Conservation (phyloP, 2,888 invertebrate species). For the Cerastis leucographa region DNA sequence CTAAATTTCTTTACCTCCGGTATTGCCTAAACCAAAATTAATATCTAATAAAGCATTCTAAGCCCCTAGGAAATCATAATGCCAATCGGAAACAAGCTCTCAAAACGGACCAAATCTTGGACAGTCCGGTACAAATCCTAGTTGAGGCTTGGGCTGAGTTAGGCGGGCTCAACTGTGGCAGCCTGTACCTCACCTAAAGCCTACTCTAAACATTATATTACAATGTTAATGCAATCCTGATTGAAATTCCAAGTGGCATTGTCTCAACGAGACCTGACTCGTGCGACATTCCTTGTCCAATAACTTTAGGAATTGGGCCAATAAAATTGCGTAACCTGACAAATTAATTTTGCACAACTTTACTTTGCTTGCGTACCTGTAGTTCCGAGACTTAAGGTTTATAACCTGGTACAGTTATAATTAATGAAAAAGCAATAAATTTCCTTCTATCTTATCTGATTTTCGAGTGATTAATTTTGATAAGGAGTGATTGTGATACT, state of each 20-base stretch:
- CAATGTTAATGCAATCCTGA: conserved; percentile 59
- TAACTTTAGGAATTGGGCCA: conserved; percentile 65
- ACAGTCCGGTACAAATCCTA: conserved; percentile 39
- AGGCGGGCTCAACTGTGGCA: conserved; percentile 1
- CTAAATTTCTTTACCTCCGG: conserved; percentile 26
- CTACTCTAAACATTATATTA: conserved; percentile 53
- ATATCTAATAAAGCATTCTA: conserved; percentile 44
- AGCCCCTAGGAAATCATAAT: conserved; percentile 40
- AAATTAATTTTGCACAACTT: conserved; percentile 71
- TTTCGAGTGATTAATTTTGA: conserved; percentile 52
- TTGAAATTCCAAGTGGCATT: conserved; percentile 68
- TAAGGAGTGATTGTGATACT: conserved; percentile 27
- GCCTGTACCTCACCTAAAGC: conserved; percentile 25
- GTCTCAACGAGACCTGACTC: conserved; percentile 64
- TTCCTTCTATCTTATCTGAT: conserved; percentile 50
- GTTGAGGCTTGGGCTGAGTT: conserved; percentile 22
- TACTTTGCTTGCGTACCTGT: conserved; percentile 30
- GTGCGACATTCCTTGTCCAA: conserved; percentile 72
- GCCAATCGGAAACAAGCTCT: conserved; percentile 40
- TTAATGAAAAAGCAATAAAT: conserved; percentile 57
- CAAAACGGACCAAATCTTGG: conserved; percentile 20
- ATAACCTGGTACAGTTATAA: conserved; percentile 38
- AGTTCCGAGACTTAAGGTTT: conserved; percentile 43
- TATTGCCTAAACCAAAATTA: conserved; percentile 27
- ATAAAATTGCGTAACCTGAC: conserved; percentile 70